Base-by-base conservation (phyloP, 2,888 invertebrate species). In the Furcula furcula region DNA sequence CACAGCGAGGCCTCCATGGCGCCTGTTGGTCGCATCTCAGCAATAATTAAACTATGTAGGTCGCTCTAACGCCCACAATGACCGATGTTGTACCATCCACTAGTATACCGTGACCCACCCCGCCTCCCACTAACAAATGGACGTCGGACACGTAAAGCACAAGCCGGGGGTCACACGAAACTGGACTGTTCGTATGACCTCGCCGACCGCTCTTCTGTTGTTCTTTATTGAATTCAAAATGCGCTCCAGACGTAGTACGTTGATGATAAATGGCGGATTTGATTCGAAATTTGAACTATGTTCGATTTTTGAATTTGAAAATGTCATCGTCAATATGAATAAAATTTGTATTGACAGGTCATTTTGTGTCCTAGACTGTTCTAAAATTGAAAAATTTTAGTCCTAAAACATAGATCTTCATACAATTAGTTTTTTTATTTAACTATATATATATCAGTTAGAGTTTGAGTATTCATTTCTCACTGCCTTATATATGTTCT, bases 31-130 rank as follows among this genome's bases (percentile, higher is more conserved):
- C 84, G 84, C 78, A 75, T 84, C 84, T 70, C 67, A 75, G 72
- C 75, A 79, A 80, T 80, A 79, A 85, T 85, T 85, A 81, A 78
- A 78, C 75, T 76, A 83, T 83, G 84, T 85, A 79, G 85, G 85
- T 81, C 85, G 81, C 62, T 60, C 63, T 75, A 65, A 71, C 85
- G 81, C 85, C 86, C 78, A 85, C 85, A 76, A 72, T 68, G 73
- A 61, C 62, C 65, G 63, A 61, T 72, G 68, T 67, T 77, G 70
- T 77, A 61, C 59, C 49, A 49, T 56, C 46, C 56, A 60, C 78
- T 70, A 72, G 52, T 37, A 10, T 53, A 55, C 12, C 39, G 34
- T 54, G 76, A 65, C 62, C 67, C 66, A 54, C 63, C 65, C 58
- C 59, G 52, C 65, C 67, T 66, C 69, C 63, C 63, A 48, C 59